Conservation (phyloP, 2,888 invertebrate genomes). For the Allophyes oxyacanthae region DNA sequence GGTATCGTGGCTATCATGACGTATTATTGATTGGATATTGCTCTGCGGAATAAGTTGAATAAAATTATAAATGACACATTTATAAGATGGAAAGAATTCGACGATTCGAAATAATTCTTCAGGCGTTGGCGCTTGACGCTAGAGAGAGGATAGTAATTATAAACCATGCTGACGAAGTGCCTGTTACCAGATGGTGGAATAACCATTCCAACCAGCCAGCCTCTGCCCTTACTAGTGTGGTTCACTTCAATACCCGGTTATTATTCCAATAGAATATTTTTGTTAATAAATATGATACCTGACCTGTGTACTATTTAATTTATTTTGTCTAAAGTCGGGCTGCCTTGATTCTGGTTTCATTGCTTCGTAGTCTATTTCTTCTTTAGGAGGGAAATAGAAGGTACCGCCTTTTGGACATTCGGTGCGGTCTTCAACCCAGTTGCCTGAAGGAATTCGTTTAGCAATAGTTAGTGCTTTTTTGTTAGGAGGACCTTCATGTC, state of each 20-base stretch:
- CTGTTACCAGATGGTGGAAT: too few relatives aligned
- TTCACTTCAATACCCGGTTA: too few relatives aligned
- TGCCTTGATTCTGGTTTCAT: constrained; percentile 76
- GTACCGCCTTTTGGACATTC: constrained; percentile 78
- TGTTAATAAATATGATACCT: neutral
- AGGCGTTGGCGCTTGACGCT: too few relatives aligned
- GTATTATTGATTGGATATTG: constrained; percentile 72
- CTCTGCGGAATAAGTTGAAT: constrained; percentile 70
- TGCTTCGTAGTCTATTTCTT: constrained; percentile 71
- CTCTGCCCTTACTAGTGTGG: too few relatives aligned
- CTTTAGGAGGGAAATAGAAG: constrained; percentile 78
- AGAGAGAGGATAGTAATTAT: too few relatives aligned
- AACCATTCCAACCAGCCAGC: too few relatives aligned
- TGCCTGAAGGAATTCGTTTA: constrained; percentile 64
- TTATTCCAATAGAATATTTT: too few relatives aligned
- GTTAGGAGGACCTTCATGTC: too few relatives aligned
- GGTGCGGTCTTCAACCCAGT: constrained; percentile 84
- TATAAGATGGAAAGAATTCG: too few relatives aligned
- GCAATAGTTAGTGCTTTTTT: neutral
- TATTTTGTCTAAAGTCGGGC: constrained; percentile 77
- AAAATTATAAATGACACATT: neutral
- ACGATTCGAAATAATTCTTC: too few relatives aligned
- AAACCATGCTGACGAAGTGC: too few relatives aligned
- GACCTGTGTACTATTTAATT: constrained; percentile 76
- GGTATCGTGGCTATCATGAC: constrained; percentile 78